A percentile compares a stretch with the other conserved stretches of the same genome.
These are phyloP conservation scores for Numenius phaeopus DNA, from an alignment of 2,797 vertebrate genomes.

Conservation along the genomic window DNA sequence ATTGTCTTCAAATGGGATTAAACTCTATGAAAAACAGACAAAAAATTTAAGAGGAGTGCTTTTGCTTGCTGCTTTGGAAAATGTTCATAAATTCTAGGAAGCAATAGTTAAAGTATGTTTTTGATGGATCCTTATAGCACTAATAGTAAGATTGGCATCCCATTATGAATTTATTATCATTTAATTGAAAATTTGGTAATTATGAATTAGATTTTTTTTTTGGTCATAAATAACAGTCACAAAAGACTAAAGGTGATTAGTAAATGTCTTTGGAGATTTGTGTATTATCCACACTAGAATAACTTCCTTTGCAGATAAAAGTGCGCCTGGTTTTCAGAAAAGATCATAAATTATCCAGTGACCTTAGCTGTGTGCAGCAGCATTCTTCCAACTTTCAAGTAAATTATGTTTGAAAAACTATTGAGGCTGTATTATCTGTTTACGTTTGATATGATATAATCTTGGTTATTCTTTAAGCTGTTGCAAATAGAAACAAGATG, in stretches of 20 bases:
- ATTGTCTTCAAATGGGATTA: neutral
- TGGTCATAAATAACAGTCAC: neutral
- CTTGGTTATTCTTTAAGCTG: neutral
- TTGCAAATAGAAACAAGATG: neutral
- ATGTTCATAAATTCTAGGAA: neutral
- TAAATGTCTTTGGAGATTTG: constrained; percentile 5
- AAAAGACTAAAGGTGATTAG: constrained; percentile 19
- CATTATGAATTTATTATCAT: neutral
- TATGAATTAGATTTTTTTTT: neutral
- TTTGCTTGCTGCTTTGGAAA: neutral
- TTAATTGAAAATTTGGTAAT: neutral
- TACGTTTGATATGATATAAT: neutral
- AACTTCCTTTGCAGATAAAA: neutral
- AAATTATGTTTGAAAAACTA: neutral
- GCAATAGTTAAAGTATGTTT: neutral
- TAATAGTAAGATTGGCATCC: neutral
- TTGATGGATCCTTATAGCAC: neutral
- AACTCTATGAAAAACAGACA: neutral
- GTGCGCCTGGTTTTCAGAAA: neutral
- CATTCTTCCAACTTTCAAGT: neutral
- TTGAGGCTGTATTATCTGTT: neutral
- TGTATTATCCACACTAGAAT: neutral
- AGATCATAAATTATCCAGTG: constrained; percentile 28
- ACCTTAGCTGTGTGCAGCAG: neutral
- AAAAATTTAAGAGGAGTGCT: neutral